Conservation (phyloP, 35 echinoderm and acorn worm genomes). For the Heliocidaris erythrogramma region DNA sequence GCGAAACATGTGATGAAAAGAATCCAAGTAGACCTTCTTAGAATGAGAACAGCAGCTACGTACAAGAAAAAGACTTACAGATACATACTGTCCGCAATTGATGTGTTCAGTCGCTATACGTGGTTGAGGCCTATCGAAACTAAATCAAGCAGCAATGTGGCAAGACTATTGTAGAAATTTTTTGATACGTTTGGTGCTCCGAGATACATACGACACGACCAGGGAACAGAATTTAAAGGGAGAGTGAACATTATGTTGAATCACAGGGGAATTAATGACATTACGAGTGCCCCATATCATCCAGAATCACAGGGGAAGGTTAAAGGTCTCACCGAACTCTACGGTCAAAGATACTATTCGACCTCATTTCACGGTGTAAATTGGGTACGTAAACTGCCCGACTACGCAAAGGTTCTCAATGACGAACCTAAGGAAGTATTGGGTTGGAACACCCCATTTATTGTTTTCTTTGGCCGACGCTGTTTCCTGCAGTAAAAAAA, state of each 20-base stretch:
- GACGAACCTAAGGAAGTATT: conserved; percentile 46
- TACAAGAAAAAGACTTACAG: conserved; percentile 24
- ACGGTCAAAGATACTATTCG: conserved; percentile 30
- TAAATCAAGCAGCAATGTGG: conserved; percentile 43
- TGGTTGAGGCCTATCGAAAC: conserved; percentile 43
- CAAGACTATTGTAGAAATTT: conserved; percentile 14
- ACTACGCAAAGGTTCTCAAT: conserved; percentile 45
- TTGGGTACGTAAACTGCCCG: conserved; percentile 19
- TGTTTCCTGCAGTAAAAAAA: conserved; percentile 24
- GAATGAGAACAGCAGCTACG: no score
- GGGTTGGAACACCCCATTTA: conserved; percentile 40
- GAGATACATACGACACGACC: no score
- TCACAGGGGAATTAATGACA: neutral
- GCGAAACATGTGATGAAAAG: conserved; percentile 28
- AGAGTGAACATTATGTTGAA: conserved; percentile 29
- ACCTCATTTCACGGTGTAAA: conserved; percentile 26
- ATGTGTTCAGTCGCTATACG: conserved; percentile 40
- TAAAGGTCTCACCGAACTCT: conserved; percentile 31
- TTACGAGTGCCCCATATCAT: conserved; percentile 51
- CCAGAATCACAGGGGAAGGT: conserved; percentile 38
- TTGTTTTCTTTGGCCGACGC: conserved; percentile 33
- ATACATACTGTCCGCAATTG: conserved; percentile 40
- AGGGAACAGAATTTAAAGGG: no score
- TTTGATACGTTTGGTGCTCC: conserved; percentile 22
- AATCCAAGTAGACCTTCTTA: no score